These are phyloP conservation scores for Nasonia oneida DNA, from an alignment of 2,888 invertebrate species.

Conservation along the genomic window DNA sequence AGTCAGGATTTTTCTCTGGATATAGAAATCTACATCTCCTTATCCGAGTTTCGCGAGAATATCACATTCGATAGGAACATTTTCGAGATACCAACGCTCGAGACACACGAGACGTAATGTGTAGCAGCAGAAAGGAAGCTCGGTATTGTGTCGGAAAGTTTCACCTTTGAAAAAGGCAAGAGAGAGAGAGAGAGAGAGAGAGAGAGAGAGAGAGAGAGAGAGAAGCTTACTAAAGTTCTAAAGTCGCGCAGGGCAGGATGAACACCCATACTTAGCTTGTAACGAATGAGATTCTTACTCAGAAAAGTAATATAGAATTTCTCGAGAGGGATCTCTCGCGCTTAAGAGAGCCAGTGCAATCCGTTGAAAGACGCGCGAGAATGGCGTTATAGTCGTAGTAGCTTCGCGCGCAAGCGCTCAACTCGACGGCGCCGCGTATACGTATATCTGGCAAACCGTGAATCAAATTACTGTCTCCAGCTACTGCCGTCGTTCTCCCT, in stretches of 20 bases:
- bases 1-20: too few relatives aligned
- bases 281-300: constrained; percentile 35
- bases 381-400: neutral
- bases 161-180: neutral
- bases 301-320: constrained; percentile 39
- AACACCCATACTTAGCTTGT: neutral
- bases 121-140: neutral
- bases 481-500: neutral
- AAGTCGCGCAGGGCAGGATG: neutral
- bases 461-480: constrained; percentile 42
- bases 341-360: neutral
- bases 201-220: too few relatives aligned
- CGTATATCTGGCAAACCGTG: constrained; percentile 8
- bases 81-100: too few relatives aligned
- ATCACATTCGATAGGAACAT: too few relatives aligned
- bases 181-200: neutral
- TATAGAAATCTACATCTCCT: too few relatives aligned
- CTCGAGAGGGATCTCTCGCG: neutral
- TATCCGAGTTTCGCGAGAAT: too few relatives aligned
- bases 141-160: neutral
- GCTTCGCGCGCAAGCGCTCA: neutral
- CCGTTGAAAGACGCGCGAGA: constrained; percentile 27
- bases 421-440: neutral
- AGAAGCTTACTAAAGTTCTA: neutral
- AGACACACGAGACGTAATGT: neutral